A percentile compares a stretch with the other conserved stretches of the same genome.
Conservation (phyloP, 2,888 invertebrate species). For the Julus scandinavius region DNA sequence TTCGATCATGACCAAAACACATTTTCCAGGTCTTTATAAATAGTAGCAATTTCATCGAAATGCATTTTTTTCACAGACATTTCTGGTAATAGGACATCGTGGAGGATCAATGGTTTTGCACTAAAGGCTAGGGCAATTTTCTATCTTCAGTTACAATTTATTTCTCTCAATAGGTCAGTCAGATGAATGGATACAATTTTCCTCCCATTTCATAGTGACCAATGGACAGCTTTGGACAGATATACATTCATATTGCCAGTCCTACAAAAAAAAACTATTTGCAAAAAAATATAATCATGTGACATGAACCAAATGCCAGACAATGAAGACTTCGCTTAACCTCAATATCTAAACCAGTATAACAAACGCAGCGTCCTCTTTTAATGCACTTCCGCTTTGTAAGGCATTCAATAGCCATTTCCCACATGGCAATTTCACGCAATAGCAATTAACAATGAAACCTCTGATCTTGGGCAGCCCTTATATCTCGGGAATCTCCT, state of each 20-base stretch:
- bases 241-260: not conserved
- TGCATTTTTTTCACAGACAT: not conserved
- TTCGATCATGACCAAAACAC: not conserved
- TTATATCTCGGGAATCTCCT: too few species aligned
- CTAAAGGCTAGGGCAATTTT: constrained; percentile 22
- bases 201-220: not conserved
- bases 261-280: not conserved
- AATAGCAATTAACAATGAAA: constrained; percentile 23
- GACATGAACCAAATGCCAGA: not conserved
- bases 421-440: constrained; percentile 25
- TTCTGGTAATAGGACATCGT: constrained; percentile 21
- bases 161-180: not conserved
- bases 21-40: constrained; percentile 5
- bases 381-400: constrained; percentile 28
- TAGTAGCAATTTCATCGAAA: constrained; percentile 1
- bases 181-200: not conserved
- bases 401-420: constrained; percentile 28
- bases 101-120: constrained; percentile 13
- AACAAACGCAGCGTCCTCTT: not conserved
- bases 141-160: not conserved
- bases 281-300: not conserved
- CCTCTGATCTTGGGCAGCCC: not conserved
- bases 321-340: not conserved
- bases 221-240: not conserved
- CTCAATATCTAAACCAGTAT: not conserved